Percentiles rank a stretch among this genome's conserved stretches.
Conservation (phyloP, 35 echinoderm and acorn worm genomes). For the Apostichopus californicus region DNA sequence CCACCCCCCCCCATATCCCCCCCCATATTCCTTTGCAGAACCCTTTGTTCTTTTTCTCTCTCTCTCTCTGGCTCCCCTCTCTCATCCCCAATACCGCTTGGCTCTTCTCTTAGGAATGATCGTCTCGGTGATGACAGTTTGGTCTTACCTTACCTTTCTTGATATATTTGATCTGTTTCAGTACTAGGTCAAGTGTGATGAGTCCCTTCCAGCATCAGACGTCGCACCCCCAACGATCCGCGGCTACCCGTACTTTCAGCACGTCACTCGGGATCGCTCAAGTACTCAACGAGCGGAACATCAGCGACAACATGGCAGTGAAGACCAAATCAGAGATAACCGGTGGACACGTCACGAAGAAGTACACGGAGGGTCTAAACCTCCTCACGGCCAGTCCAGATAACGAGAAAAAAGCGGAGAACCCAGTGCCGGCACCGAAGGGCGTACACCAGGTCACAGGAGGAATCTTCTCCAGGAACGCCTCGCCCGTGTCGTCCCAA, state of each 20-base stretch:
- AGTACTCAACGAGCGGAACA: conserved; percentile 64
- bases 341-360: conserved; percentile 42
- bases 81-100: no score
- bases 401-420: conserved; percentile 61
- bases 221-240: conserved; percentile 28
- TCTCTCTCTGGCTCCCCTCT: no score
- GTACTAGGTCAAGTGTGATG: conserved; percentile 56
- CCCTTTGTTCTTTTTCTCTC: no score
- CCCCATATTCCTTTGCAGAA: no score
- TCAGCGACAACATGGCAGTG: conserved; percentile 25
- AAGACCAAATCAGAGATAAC: conserved; percentile 61
- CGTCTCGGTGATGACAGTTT: no score
- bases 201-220: conserved; percentile 27
- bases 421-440: conserved; percentile 45
- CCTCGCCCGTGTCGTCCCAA: conserved; percentile 65
- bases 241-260: conserved; percentile 72
- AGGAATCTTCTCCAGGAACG: conserved; percentile 73
- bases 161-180: neutral
- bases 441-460: conserved; percentile 78
- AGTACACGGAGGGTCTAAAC: conserved; percentile 52
- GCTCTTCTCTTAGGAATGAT: neutral
- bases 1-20: no score
- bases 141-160: no score
- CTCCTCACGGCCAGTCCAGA: conserved; percentile 59
- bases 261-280: conserved; percentile 81